phyloP scores from a whole-genome alignment of 2,113 vertebrate species.

The Nicator chloris region DNA sequence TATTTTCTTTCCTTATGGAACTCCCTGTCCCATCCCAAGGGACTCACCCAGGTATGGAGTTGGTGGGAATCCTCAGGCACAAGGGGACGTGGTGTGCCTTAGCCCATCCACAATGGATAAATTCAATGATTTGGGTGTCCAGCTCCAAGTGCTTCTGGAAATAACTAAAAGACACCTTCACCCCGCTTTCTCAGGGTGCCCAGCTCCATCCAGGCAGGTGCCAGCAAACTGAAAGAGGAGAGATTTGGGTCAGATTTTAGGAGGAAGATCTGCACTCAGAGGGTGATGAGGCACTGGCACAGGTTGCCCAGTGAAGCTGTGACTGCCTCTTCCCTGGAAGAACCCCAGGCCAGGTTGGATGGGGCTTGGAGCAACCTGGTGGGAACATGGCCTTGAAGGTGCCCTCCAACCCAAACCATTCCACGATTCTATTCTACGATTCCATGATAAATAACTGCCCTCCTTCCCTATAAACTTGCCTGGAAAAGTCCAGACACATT shows the following conservation, averaged over 20 bases:
- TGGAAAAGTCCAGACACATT: neutral
- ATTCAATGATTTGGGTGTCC: neutral
- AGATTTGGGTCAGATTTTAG: neutral
- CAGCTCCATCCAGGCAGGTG: neutral
- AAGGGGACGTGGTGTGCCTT: fast-evolving
- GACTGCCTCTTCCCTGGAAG: neutral
- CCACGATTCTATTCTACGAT: neutral
- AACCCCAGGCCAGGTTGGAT: neutral
- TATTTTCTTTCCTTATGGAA: neutral
- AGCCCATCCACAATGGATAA: neutral
- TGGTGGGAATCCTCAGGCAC: neutral
- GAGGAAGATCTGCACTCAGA: neutral
- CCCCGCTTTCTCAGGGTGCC: neutral
- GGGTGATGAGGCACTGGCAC: neutral
- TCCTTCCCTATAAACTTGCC: neutral
- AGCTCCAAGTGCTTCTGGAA: neutral
- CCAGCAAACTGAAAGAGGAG: neutral
- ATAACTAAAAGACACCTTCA: neutral
- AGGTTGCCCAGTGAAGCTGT: neutral
- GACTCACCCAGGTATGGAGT: neutral
- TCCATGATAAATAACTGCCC: neutral
- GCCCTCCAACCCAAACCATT: neutral
- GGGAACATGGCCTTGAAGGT: neutral
- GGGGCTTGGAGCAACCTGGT: neutral
- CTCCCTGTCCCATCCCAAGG: neutral